Conservation (phyloP, 1,140 invertebrate genomes). For the Nylanderia fulva region DNA sequence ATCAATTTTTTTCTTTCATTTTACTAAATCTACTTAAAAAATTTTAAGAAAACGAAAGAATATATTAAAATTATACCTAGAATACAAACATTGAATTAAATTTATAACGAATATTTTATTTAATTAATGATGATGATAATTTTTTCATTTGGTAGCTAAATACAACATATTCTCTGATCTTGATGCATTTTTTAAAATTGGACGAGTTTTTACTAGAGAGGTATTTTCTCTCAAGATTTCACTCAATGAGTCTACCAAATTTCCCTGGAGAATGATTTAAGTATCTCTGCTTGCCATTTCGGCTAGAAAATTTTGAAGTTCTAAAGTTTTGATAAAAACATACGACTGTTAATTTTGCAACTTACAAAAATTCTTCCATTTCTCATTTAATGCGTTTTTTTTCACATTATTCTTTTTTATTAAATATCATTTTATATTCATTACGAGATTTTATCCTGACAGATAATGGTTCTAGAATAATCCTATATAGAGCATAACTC, state of each 20-base stretch:
- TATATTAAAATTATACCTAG: not conserved
- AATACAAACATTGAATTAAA: not conserved
- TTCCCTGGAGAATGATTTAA: constrained; percentile 16
- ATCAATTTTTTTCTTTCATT: not conserved
- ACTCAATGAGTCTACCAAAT: constrained; percentile 15
- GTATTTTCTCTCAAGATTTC: constrained; percentile 26
- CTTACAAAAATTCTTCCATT: not conserved
- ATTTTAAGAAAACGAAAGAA: constrained; percentile 2
- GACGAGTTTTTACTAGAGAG: not conserved
- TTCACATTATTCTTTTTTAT: not conserved
- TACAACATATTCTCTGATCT: not conserved
- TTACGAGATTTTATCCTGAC: not conserved
- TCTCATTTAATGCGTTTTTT: not conserved
- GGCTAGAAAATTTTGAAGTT: constrained; percentile 15
- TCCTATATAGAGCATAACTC: not conserved
- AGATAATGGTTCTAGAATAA: not conserved
- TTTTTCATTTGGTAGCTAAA: not conserved
- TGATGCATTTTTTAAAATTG: not conserved
- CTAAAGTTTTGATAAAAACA: not conserved
- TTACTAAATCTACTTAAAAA: not conserved
- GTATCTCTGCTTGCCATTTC: not conserved
- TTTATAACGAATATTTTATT: not conserved
- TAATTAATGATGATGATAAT: not conserved
- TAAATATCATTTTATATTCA: not conserved
- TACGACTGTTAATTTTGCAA: not conserved